These are phyloP conservation scores for Bemisia tabaci DNA, from an alignment of 1,140 invertebrate genomes.

Conservation along the genomic window DNA sequence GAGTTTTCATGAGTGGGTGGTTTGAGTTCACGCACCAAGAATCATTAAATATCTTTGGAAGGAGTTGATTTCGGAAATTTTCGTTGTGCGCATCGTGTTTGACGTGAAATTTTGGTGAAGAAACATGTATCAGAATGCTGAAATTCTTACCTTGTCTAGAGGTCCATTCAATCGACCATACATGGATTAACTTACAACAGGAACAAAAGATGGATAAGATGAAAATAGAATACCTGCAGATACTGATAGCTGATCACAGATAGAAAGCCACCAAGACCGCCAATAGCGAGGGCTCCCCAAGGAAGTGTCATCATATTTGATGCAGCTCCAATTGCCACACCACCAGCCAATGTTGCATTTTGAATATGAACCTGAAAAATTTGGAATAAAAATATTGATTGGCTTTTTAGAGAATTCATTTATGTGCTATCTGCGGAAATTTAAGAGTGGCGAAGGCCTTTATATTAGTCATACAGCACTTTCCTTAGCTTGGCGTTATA, in stretches of 20 bases:
- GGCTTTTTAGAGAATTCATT: neutral
- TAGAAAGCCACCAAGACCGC: constrained; percentile 59
- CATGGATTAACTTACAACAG: too few relatives aligned
- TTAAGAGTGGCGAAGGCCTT: neutral
- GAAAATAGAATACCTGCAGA: constrained; percentile 50
- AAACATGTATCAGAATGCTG: too few relatives aligned
- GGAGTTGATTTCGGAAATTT: too few relatives aligned
- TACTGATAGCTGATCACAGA: constrained; percentile 76
- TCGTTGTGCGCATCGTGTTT: too few relatives aligned
- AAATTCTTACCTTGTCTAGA: too few relatives aligned
- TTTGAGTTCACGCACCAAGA: too few relatives aligned
- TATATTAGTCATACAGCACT: too few relatives aligned
- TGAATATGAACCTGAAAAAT: constrained; percentile 54
- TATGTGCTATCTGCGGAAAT: neutral
- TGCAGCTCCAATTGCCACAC: constrained; percentile 43
- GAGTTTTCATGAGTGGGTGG: too few relatives aligned
- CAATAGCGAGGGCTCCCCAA: constrained; percentile 70
- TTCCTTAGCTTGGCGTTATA: too few relatives aligned
- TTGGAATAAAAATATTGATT: neutral
- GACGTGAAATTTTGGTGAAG: too few relatives aligned
- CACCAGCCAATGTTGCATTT: constrained; percentile 77
- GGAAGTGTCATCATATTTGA: constrained; percentile 74
- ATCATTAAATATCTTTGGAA: too few relatives aligned
- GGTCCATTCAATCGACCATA: too few relatives aligned
- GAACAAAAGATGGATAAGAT: constrained; percentile 66